phyloP scores from a whole-genome alignment of 2,797 vertebrate genomes.

The Prionace glauca region DNA sequence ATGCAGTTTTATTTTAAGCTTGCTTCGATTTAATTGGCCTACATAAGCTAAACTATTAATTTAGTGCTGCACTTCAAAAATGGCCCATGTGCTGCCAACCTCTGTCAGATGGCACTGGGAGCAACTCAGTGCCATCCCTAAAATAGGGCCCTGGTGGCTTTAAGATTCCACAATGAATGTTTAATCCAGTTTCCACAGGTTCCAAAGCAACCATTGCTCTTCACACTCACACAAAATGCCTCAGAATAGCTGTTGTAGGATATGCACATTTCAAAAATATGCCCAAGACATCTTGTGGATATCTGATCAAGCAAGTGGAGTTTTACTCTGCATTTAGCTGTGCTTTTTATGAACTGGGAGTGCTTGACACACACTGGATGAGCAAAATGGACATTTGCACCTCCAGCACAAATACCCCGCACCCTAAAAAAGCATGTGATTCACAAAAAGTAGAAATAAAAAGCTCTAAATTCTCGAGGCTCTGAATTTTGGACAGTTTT shows the following conservation, averaged over 20 bases:
- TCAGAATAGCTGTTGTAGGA: neutral
- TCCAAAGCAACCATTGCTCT: neutral
- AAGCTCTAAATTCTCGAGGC: neutral
- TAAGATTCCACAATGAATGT: neutral
- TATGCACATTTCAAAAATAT: neutral
- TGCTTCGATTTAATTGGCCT: neutral
- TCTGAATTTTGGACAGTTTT: neutral
- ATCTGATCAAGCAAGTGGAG: neutral
- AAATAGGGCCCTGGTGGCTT: neutral
- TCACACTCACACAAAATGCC: neutral
- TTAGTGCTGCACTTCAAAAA: neutral
- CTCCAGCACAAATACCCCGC: neutral
- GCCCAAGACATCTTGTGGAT: neutral
- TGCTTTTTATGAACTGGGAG: neutral
- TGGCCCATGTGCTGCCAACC: neutral
- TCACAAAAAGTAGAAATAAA: neutral
- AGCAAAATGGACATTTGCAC: neutral
- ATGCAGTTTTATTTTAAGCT: neutral
- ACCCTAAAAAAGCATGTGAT: neutral
- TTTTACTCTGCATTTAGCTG: neutral
- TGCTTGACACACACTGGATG: neutral
- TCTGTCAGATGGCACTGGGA: neutral
- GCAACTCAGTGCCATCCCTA: neutral
- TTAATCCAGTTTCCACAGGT: neutral
- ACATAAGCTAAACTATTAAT: neutral